Evolutionary conservation across 1,140 invertebrate species (phyloP), one percentile per base, ranked within the genome.

Genomic region (Neomicropteryx cornuta): DNA sequence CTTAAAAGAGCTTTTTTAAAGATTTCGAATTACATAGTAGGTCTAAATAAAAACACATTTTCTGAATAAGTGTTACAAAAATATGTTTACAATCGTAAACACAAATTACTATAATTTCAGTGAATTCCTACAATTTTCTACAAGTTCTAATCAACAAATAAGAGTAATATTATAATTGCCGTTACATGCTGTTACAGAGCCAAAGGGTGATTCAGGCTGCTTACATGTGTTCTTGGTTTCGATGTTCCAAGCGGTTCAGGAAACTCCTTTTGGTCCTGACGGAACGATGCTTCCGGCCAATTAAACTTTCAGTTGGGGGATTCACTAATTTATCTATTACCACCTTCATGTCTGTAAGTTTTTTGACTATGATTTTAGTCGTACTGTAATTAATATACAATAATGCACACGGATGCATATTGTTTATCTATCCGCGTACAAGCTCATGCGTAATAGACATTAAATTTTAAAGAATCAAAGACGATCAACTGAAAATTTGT

Each of bases 191-290:
- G 44, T 49, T 39, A 8, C 39, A 63, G 59, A 70, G 68, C 38
- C 34, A 51, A 21, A 52, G 50, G 4, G 40, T 71, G 21, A 50
- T 49, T 2, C 42, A 37, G 0, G 55, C 66, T 0, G 66, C 60
- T 1, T 72, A 69, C 40, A 43, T 47, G 4, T 58, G 50, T 14
- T 55, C 56, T 3, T 73, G 70, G 71, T 68, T 70, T 48, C 39
- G 48, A 32, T 62, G 49, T 27, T 51, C 53, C 0, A 35, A 55
- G 13, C 6, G 37, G 10, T 49, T 60, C 14, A 66, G 70, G 23
- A 51, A 56, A 6, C 41, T 52, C 3, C 42, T 73, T 17, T 44
- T 60, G 3, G 44, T 71, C 3, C 21, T 73, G 5, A 73, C 72
- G 60, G 41, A 49, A 4, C 51, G 67, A 3, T 52, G 58, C n/a